Evolutionary conservation across 2,888 invertebrate species (phyloP).

Genomic region (Bhutanitis thaidina): DNA sequence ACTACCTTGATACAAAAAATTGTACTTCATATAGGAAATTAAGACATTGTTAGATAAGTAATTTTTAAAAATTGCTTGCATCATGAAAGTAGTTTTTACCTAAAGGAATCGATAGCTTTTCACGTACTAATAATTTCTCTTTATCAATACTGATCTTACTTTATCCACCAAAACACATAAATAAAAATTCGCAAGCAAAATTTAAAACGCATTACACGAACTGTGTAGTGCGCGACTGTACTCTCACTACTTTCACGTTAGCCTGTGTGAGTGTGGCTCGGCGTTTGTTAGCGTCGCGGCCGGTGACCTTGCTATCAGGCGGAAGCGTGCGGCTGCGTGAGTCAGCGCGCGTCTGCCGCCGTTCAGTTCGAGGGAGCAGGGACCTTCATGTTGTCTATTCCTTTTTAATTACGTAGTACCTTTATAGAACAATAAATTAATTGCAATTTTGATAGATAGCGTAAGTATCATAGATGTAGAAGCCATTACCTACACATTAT

Average conservation of each 20-base stretch:
- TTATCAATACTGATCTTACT: too few species aligned
- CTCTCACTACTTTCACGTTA: conserved; percentile 72
- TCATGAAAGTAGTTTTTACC: not conserved
- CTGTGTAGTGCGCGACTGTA: conserved; percentile 47
- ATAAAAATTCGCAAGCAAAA: conserved; percentile 1
- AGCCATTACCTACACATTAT: too few species aligned
- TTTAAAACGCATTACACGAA: not conserved
- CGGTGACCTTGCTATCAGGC: conserved; percentile 80
- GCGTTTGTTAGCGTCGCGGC: conserved; percentile 56
- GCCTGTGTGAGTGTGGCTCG: conserved; percentile 31
- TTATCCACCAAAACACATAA: not conserved
- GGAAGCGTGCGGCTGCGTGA: conserved; percentile 74
- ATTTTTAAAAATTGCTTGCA: not conserved
- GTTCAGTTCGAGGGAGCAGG: conserved; percentile 51
- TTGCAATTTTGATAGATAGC: not conserved
- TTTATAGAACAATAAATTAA: not conserved
- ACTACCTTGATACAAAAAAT: conserved; percentile 25
- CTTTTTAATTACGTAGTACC: conserved; percentile 27
- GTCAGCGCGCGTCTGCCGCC: conserved; percentile 68
- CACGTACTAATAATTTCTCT: too few species aligned
- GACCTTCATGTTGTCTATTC: conserved; percentile 51
- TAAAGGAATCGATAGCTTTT: too few species aligned
- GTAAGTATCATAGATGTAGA: too few species aligned
- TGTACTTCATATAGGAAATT: too few species aligned
- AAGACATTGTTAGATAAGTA: too few species aligned